Evolutionary conservation across 2,888 invertebrate genomes (phyloP), one percentile per base, ranked within the genome.

Genomic region (Pandemis corylana): DNA sequence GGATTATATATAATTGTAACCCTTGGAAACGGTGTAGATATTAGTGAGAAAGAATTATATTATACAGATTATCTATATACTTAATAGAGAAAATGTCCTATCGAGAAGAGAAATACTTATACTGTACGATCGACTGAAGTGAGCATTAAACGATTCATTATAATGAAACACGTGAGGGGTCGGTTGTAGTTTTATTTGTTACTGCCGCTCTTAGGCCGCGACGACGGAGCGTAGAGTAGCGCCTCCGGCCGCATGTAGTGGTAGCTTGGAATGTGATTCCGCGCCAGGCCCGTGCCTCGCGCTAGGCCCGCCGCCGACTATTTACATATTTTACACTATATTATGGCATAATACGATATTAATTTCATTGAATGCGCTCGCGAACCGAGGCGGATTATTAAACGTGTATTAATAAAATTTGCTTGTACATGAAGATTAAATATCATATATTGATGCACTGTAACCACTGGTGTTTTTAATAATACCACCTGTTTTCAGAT

Each of bases 401-500:
- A 91, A 92, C 89, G 92, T 93, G 94, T 94, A 94, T 92, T 96
- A 95, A 95, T 95, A 95, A 5, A 95, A 95, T 91, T 96, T 95
- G 96, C 96, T 96, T 96, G 96, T 96, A 96, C 95, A 96, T 96
- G 96, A 96, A 96, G 95, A 96, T 96, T 96, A 96, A 95, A 96
- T 96, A 96, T 96, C 95, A 95, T 96, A 96, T 96, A 96, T 96
- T 96, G 96, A 96, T 96, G 96, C 96, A 96, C 96, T 96, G 95
- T 95, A 93, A 85, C 87, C 86, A 86, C 89, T 92, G 93, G 92
- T 92, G 92, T 93, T 94, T 94, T 94, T 93, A 92, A 91, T 89
- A 89, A 88, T 90, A 88, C 92, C 92, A 91, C 92, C 93, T 90
- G 86, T 90, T 88, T 89, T 84, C 81, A 82, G 82, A 77, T 80